Conservation (phyloP, 2,888 invertebrate genomes). For the Apamea sordens region DNA sequence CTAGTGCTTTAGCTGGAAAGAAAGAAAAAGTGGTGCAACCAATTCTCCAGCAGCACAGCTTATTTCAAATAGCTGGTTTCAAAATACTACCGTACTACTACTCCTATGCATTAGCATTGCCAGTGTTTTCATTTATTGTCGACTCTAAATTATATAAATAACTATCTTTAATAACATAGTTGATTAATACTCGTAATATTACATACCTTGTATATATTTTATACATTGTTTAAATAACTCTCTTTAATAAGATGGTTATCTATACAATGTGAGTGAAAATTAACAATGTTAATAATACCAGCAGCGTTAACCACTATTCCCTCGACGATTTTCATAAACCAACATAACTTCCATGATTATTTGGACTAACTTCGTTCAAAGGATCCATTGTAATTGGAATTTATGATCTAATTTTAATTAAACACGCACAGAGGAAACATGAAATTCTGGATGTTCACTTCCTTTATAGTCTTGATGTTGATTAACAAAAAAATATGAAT, state of each 20-base stretch:
- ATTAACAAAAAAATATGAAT: not conserved
- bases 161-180: too few species aligned
- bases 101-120: too few species aligned
- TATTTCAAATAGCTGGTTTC: too few species aligned
- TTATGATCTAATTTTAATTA: conserved; percentile 70
- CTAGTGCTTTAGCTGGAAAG: too few species aligned
- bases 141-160: too few species aligned
- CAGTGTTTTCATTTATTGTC: too few species aligned
- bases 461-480: not conserved
- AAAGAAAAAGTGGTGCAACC: too few species aligned
- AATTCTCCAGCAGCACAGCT: too few species aligned
- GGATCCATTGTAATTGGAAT: conserved; percentile 69
- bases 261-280: conserved; percentile 1
- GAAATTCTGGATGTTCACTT: not conserved
- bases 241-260: not conserved
- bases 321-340: conserved; percentile 52
- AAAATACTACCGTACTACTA: too few species aligned
- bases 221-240: not conserved
- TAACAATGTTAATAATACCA: conserved; percentile 29
- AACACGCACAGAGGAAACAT: conserved; percentile 17
- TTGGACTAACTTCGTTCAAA: conserved; percentile 70
- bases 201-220: too few species aligned
- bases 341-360: conserved; percentile 73
- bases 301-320: conserved; percentile 21
- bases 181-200: too few species aligned